Percentiles rank a stretch among this genome's conserved stretches.
phyloP scores from a whole-genome alignment of 1,140 invertebrate genomes.

The Heliconius melpomene region DNA sequence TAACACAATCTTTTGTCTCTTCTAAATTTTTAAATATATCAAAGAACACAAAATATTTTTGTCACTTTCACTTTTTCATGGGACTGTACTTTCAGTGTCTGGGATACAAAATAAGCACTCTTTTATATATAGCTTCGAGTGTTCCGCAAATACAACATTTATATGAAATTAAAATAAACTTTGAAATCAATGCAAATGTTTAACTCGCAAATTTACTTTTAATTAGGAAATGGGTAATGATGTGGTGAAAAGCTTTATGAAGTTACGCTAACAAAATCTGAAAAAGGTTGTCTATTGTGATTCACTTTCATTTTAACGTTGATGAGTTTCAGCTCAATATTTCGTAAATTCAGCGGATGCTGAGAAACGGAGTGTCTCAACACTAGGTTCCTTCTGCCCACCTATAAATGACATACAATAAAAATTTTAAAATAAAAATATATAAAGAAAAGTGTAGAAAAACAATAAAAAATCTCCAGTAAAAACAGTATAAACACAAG shows the following conservation, averaged over 20 bases:
- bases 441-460: too few relatives aligned
- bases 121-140: constrained; percentile 15
- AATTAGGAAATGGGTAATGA: constrained; percentile 3
- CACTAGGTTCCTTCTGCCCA: too few relatives aligned
- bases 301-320: background rate
- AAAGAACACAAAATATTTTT: background rate
- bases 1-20: too few relatives aligned
- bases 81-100: constrained; percentile 1
- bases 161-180: constrained; percentile 6
- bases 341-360: too few relatives aligned
- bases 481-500: background rate
- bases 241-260: background rate
- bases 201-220: constrained; percentile 1
- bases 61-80: background rate
- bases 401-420: too few relatives aligned
- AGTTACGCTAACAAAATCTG: background rate
- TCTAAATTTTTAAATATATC: too few relatives aligned
- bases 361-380: too few relatives aligned
- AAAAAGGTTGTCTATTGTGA: background rate
- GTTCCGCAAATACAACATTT: constrained; percentile 16
- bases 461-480: background rate
- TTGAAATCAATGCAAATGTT: constrained; percentile 6
- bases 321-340: too few relatives aligned
- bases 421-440: too few relatives aligned
- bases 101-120: background rate